A percentile compares a stretch with the other conserved stretches of the same genome.
Evolutionary conservation across 2,113 vertebrate species (phyloP).

Genomic region (Copsychus sechellarum): DNA sequence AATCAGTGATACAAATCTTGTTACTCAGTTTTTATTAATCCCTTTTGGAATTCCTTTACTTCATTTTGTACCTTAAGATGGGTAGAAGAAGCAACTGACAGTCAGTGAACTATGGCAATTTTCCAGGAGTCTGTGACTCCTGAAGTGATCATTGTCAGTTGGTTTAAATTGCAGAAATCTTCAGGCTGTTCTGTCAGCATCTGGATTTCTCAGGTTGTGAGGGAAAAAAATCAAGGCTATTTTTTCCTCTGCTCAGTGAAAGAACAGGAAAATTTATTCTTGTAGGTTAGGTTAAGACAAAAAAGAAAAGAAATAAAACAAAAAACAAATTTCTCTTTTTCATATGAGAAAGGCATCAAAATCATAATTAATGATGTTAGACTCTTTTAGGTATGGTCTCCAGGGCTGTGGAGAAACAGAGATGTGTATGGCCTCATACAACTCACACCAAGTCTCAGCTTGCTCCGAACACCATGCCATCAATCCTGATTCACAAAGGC

Average conservation of each 20-base stretch:
- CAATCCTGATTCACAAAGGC: neutral
- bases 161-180: constrained; percentile 41
- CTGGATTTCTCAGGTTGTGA: neutral
- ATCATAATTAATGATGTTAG: neutral
- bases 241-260: neutral
- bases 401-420: neutral
- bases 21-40: neutral
- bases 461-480: neutral
- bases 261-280: neutral
- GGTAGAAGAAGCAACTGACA: neutral
- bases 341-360: neutral
- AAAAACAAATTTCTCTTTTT: neutral
- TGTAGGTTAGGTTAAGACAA: neutral
- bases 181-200: neutral
- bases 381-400: neutral
- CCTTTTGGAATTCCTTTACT: neutral
- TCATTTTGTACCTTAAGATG: neutral
- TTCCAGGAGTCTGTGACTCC: neutral
- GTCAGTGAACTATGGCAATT: constrained; percentile 2
- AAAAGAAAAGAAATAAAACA: neutral
- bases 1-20: neutral
- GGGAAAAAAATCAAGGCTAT: neutral
- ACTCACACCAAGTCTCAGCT: neutral
- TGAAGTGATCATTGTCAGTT: neutral
- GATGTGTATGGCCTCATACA: neutral